Conservation (phyloP, 2,797 vertebrate genomes). For the Platyrinchus mystaceus region DNA sequence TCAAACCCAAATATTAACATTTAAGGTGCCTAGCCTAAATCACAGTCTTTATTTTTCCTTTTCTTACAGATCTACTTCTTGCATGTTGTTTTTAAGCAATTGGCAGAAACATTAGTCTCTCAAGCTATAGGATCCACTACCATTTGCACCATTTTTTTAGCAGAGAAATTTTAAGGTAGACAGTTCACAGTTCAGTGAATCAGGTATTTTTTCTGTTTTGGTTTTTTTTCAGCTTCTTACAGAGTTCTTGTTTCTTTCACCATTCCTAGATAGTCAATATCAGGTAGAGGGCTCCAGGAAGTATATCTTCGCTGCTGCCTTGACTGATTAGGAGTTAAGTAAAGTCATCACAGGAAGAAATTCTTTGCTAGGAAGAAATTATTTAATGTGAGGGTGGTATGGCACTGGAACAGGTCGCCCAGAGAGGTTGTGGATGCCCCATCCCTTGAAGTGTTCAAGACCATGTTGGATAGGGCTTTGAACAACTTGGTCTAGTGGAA, state of each 20-base stretch:
- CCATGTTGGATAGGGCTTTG: background rate
- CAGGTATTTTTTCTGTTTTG: accelerated
- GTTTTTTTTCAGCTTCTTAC: background rate
- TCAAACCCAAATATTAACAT: background rate
- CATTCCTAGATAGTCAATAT: background rate
- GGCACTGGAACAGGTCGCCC: background rate
- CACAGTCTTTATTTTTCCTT: accelerated
- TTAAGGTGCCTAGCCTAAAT: background rate
- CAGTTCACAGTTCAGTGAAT: background rate
- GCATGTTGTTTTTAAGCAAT: background rate
- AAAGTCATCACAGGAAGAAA: background rate
- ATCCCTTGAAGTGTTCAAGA: background rate
- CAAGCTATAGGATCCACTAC: background rate
- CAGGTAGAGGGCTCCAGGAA: background rate
- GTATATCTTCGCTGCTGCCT: background rate
- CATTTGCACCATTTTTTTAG: background rate
- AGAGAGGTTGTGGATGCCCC: background rate
- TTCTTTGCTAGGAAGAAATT: background rate
- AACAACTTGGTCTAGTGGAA: background rate
- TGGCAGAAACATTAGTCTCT: background rate
- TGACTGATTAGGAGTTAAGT: background rate
- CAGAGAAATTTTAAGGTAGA: background rate
- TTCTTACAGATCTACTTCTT: background rate
- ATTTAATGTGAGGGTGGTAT: background rate
- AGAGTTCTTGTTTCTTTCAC: background rate